Evolutionary conservation across 2,797 vertebrate genomes (phyloP), one percentile per base, ranked within the genome.

Genomic region (Erethizon dorsatum): DNA sequence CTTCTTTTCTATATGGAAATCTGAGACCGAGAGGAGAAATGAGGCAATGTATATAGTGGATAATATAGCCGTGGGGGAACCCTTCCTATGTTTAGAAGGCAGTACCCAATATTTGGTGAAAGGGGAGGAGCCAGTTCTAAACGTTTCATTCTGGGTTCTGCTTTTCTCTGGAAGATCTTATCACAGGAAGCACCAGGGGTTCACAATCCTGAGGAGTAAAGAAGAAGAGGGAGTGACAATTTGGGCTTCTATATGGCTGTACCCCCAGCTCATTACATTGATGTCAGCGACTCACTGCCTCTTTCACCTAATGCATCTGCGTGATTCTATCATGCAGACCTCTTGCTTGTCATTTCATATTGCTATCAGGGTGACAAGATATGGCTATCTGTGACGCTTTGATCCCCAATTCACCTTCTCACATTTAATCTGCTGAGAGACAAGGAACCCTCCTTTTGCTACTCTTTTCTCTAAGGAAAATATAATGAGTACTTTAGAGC

Each of bases 1-100:
- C 28, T 90, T 94, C 80, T 86, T 17, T 86, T 7, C 54, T 79
- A 37, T 88, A 45, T 83, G 61, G 47, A 94, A 90, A 85, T 83
- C 26, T 77, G 61, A 95, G 26, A 24, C 26, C 31, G 47, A 90
- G 71, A 59, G 79, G 79, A 79, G 41, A 85, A 85, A 28, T 41
- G 82, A 65, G 71, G 50, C 10, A 78, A 63, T 37, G 11, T 26
- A 5, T n/a, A 20, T 7, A 83, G n/a, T 41, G 80, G 18, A 41
- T 54, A 57, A 17, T 22, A 37, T 11, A 73, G 20, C 15, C 73
- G 82, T 24, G 11, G 47, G 61, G 18, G 10, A 96, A 65, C 47
- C 8, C 12, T 78, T 65, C 12, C 59, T 82, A 10, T 83, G 4
- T 95, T 77, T 94, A 47, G 83, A 79, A 88, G 50, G 57, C 52